phyloP scores from a whole-genome alignment of 2,888 invertebrate genomes.

The Cetonia aurata region DNA sequence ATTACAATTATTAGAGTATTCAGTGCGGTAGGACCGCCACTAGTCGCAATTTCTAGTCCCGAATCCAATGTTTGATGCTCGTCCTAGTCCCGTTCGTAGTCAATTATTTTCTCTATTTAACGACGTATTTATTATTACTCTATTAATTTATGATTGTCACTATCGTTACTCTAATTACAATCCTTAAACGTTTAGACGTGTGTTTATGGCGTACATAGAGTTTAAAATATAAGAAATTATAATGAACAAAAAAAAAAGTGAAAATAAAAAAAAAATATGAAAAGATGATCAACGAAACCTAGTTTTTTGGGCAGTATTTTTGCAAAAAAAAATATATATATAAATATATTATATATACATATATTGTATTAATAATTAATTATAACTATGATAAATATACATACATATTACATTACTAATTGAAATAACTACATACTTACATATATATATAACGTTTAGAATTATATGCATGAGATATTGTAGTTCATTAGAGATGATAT shows the following conservation, averaged over 20 bases:
- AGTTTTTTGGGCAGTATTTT: slow-evolving; percentile 66
- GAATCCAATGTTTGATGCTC: slow-evolving; percentile 53
- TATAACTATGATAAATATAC: slow-evolving; percentile 44
- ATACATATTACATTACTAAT: slow-evolving; percentile 43
- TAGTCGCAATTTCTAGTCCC: slow-evolving; percentile 64
- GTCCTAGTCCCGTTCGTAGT: slow-evolving; percentile 66
- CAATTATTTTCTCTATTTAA: slow-evolving; percentile 60
- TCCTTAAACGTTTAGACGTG: slow-evolving; percentile 45
- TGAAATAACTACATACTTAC: slow-evolving; percentile 16
- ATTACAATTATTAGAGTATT: slow-evolving; percentile 40
- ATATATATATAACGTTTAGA: slow-evolving; percentile 31
- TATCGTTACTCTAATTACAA: background rate
- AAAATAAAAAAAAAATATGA: slow-evolving; percentile 51
- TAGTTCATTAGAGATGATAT: slow-evolving; percentile 37
- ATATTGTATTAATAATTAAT: slow-evolving; percentile 54
- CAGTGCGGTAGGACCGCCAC: slow-evolving; percentile 53
- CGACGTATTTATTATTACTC: slow-evolving; percentile 18
- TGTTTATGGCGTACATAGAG: slow-evolving; percentile 49
- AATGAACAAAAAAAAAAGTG: slow-evolving; percentile 48
- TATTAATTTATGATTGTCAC: slow-evolving; percentile 45
- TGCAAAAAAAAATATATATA: slow-evolving; percentile 65
- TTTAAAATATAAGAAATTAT: slow-evolving; percentile 42
- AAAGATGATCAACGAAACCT: slow-evolving; percentile 60
- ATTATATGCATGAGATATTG: slow-evolving; percentile 43
- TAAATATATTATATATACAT: slow-evolving; percentile 55